These are phyloP conservation scores for Phoenicopterus ruber DNA, from an alignment of 2,113 vertebrate species.

Conservation along the genomic window DNA sequence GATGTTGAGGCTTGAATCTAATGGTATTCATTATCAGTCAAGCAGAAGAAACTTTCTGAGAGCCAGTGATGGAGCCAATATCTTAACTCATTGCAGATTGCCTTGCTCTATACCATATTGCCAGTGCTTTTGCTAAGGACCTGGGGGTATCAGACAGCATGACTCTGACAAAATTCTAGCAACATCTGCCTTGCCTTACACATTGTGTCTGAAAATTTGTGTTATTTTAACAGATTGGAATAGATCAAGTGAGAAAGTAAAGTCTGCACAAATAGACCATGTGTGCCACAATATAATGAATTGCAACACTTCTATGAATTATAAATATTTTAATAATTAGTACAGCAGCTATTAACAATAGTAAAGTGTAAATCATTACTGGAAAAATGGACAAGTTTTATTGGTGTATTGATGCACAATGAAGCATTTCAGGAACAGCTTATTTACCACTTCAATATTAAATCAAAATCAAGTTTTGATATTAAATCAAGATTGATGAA, in stretches of 20 bases:
- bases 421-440: neutral
- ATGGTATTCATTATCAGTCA: neutral
- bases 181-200: neutral
- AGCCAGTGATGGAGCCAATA: neutral
- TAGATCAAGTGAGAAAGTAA: neutral
- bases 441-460: neutral
- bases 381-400: neutral
- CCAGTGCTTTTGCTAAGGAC: neutral
- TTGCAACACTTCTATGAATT: neutral
- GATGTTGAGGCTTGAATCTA: neutral
- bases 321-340: constrained; percentile 10
- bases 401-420: neutral
- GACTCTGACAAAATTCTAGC: neutral
- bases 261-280: neutral
- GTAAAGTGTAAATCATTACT: neutral
- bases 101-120: neutral
- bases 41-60: neutral
- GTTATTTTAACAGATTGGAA: neutral
- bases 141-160: neutral
- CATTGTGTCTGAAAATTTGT: neutral
- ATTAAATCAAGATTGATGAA: neutral
- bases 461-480: neutral
- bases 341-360: neutral
- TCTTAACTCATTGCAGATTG: neutral
- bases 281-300: neutral